Conservation (phyloP, 35 echinoderm and acorn worm genomes). For the Eucidaris tribuloides region DNA sequence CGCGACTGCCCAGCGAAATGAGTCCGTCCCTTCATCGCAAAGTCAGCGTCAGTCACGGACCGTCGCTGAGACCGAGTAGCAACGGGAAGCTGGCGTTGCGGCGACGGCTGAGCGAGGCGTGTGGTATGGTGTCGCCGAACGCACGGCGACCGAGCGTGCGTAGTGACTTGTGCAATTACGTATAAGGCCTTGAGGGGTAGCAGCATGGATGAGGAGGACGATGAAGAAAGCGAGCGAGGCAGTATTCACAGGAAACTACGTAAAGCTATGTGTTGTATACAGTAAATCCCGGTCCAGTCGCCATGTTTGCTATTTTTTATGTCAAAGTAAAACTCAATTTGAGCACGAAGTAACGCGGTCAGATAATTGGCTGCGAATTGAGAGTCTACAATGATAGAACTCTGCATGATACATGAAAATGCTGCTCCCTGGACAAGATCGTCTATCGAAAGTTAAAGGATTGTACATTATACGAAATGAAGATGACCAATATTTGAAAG, state of each 20-base stretch:
- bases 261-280: slow-evolving; percentile 86
- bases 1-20: slow-evolving; percentile 95
- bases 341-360: too few relatives aligned
- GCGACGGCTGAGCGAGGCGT: slow-evolving; percentile 82
- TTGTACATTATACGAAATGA: too few relatives aligned
- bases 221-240: slow-evolving; percentile 65
- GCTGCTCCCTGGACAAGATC: too few relatives aligned
- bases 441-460: too few relatives aligned
- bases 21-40: slow-evolving; percentile 94
- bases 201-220: slow-evolving; percentile 71
- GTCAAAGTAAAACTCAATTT: too few relatives aligned
- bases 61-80: slow-evolving; percentile 55
- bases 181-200: slow-evolving; percentile 68
- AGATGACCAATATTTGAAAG: too few relatives aligned
- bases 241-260: slow-evolving; percentile 72
- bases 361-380: too few relatives aligned
- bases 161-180: slow-evolving; percentile 87
- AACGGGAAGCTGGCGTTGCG: slow-evolving; percentile 68
- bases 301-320: too few relatives aligned
- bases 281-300: too few relatives aligned
- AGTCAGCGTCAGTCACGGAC: slow-evolving; percentile 80
- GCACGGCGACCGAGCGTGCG: slow-evolving; percentile 80
- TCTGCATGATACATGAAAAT: too few relatives aligned
- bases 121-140: slow-evolving; percentile 87
- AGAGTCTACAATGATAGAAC: too few relatives aligned